Evolutionary conservation across 2,797 vertebrate genomes (phyloP).

Genomic region (Macropodus opercularis): DNA sequence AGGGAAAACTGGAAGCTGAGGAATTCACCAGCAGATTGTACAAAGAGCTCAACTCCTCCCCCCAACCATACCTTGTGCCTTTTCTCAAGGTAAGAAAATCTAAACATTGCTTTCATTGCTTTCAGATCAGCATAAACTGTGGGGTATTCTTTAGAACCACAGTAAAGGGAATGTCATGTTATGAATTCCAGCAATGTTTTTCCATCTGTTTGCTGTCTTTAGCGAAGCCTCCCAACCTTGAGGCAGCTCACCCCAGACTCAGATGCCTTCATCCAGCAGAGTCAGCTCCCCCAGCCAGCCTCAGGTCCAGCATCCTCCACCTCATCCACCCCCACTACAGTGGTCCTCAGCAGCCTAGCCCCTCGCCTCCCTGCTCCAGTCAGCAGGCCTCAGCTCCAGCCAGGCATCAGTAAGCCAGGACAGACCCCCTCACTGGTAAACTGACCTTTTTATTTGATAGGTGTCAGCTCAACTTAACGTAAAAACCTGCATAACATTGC

Average conservation of each 20-base stretch:
- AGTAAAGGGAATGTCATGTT: not conserved
- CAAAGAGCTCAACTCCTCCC: constrained; percentile 96
- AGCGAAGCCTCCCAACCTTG: constrained; percentile 98
- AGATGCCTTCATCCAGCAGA: constrained; percentile 96
- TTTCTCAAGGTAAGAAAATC: constrained; percentile 92
- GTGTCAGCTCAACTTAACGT: not conserved
- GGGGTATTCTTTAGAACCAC: not conserved
- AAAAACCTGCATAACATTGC: not conserved
- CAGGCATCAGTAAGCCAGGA: constrained; percentile 87
- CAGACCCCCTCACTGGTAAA: constrained; percentile 87
- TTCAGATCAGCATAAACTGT: not conserved
- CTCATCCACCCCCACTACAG: constrained; percentile 68
- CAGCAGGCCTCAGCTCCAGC: constrained; percentile 88
- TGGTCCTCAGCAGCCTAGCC: constrained; percentile 84
- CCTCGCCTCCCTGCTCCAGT: constrained; percentile 78
- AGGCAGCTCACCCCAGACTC: constrained; percentile 97
- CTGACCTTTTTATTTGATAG: not conserved
- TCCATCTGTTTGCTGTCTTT: constrained; percentile 28
- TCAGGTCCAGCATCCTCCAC: constrained; percentile 55
- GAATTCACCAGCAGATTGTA: constrained; percentile 97
- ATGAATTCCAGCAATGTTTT: constrained; percentile 1
- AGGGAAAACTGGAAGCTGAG: constrained; percentile 95
- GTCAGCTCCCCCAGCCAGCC: constrained; percentile 85
- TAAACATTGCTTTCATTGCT: not conserved
- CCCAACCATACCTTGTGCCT: constrained; percentile 99